These are phyloP conservation scores for Drosophila rubida DNA, from an alignment of 2,888 invertebrate genomes.

Conservation along the genomic window DNA sequence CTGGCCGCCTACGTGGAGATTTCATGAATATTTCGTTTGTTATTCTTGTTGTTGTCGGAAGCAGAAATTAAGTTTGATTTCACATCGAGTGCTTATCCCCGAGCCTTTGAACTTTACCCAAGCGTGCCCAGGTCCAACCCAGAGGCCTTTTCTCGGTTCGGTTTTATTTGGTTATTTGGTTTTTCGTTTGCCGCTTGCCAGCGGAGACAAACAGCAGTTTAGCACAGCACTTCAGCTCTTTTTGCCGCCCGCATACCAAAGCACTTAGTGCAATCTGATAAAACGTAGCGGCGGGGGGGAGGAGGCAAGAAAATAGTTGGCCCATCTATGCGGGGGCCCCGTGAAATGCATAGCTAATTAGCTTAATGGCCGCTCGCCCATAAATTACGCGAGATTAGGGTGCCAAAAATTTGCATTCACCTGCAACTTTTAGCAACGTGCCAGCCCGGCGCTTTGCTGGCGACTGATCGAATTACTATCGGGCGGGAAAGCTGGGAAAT, in stretches of 20 bases:
- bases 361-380: slow-evolving; percentile 70
- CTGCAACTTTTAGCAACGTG: slow-evolving; percentile 24
- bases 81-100: slow-evolving; percentile 47
- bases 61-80: slow-evolving; percentile 69
- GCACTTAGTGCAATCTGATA: slow-evolving; percentile 50
- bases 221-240: slow-evolving; percentile 17
- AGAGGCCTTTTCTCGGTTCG: not conserved
- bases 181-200: too few species aligned
- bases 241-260: slow-evolving; percentile 14
- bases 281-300: not conserved
- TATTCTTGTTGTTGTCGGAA: slow-evolving; percentile 46
- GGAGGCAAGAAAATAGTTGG: slow-evolving; percentile 31
- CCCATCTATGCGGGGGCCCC: slow-evolving; percentile 11
- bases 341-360: slow-evolving; percentile 77
- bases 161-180: not conserved
- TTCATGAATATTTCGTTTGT: slow-evolving; percentile 47
- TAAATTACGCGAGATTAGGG: slow-evolving; percentile 71
- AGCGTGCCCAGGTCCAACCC: slow-evolving; percentile 12
- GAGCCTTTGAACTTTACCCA: slow-evolving; percentile 16
- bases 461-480: slow-evolving; percentile 50
- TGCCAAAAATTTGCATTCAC: slow-evolving; percentile 58
- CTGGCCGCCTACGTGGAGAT: slow-evolving; percentile 6
- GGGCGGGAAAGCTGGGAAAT: slow-evolving; percentile 28
- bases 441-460: too few species aligned
- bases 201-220: slow-evolving; percentile 33